phyloP scores from a whole-genome alignment of 2,113 vertebrate species.

The Astatotilapia flaviijosephi region DNA sequence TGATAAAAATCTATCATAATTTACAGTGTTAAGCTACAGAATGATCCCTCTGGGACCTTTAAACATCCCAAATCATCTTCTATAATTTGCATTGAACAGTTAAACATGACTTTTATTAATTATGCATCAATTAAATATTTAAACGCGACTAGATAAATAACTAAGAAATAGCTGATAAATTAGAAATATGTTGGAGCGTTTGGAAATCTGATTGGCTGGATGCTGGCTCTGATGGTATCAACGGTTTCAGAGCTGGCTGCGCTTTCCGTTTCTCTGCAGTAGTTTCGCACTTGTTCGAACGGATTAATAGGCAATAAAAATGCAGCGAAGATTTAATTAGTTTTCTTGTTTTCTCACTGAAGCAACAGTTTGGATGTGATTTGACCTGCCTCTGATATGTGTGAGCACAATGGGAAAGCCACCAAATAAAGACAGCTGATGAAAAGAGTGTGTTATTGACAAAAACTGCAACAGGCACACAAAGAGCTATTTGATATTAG shows the following conservation, averaged over 20 bases:
- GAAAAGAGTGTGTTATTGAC: not conserved
- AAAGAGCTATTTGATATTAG: not conserved
- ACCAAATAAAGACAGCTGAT: not conserved
- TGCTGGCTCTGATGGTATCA: not conserved
- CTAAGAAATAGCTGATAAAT: not conserved
- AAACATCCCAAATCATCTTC: not conserved
- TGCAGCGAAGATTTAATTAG: constrained; percentile 14
- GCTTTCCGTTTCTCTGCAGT: not conserved
- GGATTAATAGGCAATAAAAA: constrained; percentile 8
- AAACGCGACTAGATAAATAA: not conserved
- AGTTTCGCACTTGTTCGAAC: not conserved
- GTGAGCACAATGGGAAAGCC: not conserved
- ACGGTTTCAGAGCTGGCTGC: not conserved
- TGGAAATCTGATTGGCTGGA: not conserved
- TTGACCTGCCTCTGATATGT: not conserved
- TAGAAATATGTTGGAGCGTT: not conserved
- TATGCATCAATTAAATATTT: not conserved
- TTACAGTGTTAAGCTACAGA: not conserved
- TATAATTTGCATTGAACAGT: not conserved
- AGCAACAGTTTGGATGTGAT: not conserved
- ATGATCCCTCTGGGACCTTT: not conserved
- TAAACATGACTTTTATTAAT: not conserved
- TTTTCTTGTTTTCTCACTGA: not conserved
- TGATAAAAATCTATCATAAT: not conserved
- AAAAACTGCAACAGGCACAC: not conserved